Conservation (phyloP, 2,888 invertebrate species). For the Rhogogaster chlorosoma region DNA sequence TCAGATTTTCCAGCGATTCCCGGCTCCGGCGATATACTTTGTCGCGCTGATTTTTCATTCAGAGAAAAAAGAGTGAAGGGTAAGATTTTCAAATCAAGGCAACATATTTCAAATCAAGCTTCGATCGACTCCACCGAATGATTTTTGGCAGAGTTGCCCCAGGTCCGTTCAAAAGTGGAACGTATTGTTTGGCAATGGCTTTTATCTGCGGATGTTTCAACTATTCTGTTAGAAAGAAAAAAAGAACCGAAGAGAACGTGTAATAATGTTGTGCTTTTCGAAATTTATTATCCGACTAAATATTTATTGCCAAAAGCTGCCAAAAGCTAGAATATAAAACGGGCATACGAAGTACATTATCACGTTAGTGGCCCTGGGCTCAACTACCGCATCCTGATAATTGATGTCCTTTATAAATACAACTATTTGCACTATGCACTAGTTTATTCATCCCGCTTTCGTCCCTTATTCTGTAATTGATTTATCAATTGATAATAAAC, state of each 20-base stretch:
- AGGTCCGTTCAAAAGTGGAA: neutral
- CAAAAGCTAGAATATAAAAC: slow-evolving; percentile 67
- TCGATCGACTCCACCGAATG: neutral
- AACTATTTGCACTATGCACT: neutral
- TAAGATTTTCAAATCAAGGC: no score
- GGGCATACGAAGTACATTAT: neutral
- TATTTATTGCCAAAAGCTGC: slow-evolving; percentile 71
- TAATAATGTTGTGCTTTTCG: neutral
- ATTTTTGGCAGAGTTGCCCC: neutral
- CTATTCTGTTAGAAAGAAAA: neutral
- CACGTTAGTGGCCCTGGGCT: neutral
- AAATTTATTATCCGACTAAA: slow-evolving; percentile 68
- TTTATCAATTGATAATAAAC: neutral
- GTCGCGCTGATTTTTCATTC: no score
- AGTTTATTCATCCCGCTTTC: neutral
- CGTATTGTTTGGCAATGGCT: slow-evolving; percentile 63
- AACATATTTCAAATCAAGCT: no score
- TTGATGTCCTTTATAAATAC: slow-evolving; percentile 17
- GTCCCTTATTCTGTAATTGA: neutral
- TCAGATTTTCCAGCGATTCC: neutral
- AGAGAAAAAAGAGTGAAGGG: no score
- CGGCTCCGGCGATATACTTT: slow-evolving; percentile 1
- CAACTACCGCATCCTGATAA: neutral
- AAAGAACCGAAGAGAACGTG: neutral
- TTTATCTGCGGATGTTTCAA: slow-evolving; percentile 54